These are phyloP conservation scores for Folsomia manolachei DNA, from an alignment of 2,888 invertebrate genomes.

Conservation along the genomic window DNA sequence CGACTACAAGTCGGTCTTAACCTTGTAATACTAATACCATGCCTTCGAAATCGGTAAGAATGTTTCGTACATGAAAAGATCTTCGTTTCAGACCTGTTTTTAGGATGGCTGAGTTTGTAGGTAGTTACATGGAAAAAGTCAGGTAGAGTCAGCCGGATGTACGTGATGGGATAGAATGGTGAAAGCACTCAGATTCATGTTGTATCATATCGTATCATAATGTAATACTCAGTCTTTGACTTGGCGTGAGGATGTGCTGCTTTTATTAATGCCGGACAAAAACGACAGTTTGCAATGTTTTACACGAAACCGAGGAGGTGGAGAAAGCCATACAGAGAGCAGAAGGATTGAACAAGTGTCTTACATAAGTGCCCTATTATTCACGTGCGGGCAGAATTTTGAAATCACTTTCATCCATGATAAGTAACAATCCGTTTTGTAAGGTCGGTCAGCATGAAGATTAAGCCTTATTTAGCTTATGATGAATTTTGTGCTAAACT, in stretches of 20 bases:
- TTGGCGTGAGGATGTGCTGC: background rate
- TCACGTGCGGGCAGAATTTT: slow-evolving; percentile 22
- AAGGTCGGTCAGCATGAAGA: no score
- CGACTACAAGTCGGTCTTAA: no score
- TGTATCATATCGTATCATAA: no score
- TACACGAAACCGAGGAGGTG: background rate
- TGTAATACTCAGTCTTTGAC: background rate
- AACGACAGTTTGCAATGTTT: background rate
- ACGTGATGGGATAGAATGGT: background rate
- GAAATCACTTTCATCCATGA: slow-evolving; percentile 23
- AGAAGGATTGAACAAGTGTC: background rate
- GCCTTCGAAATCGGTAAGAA: no score
- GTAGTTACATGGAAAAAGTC: background rate
- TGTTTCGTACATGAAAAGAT: no score
- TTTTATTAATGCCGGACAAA: background rate
- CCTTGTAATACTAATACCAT: no score
- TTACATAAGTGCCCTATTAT: background rate
- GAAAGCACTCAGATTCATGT: background rate
- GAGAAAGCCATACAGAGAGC: background rate
- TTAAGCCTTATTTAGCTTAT: no score
- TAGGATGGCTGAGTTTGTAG: background rate
- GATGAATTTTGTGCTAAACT: no score
- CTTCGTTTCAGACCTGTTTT: no score
- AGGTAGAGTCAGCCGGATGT: background rate
- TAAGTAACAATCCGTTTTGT: no score